phyloP scores from a whole-genome alignment of 2,113 vertebrate species.

The Seriola aureovittata region DNA sequence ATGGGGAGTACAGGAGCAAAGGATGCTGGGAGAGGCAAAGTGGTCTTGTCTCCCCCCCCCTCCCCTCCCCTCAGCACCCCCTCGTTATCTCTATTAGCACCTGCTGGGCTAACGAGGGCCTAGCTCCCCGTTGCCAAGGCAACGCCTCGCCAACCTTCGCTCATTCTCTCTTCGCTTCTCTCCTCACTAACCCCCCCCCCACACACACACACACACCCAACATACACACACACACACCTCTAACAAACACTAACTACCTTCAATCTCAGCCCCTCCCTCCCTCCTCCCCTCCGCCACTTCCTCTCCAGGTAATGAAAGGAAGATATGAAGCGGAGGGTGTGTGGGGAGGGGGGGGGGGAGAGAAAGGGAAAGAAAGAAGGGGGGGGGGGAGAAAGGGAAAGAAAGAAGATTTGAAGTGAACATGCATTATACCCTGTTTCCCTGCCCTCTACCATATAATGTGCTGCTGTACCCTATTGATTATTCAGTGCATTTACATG shows the following conservation, averaged over 20 bases:
- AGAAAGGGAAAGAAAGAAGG: too few species aligned
- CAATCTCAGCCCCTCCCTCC: constrained; percentile 60
- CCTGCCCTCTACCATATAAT: constrained; percentile 60
- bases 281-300: constrained; percentile 32
- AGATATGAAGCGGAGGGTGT: constrained; percentile 62
- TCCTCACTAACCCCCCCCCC: constrained; percentile 18
- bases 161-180: constrained; percentile 58
- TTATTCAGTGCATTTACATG: constrained; percentile 63
- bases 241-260: constrained; percentile 72
- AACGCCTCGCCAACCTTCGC: constrained; percentile 80
- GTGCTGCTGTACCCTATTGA: constrained; percentile 54
- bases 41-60: constrained; percentile 33
- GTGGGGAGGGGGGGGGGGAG: not conserved
- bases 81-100: constrained; percentile 88
- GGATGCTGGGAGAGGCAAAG: constrained; percentile 72
- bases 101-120: constrained; percentile 86
- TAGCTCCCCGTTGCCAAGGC: constrained; percentile 79
- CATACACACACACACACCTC: constrained; percentile 63
- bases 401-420: constrained; percentile 69
- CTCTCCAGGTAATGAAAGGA: constrained; percentile 80
- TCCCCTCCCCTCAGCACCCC: constrained; percentile 56
- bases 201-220: not conserved
- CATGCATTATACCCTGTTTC: constrained; percentile 67
- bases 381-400: constrained; percentile 47
- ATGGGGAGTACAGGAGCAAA: constrained; percentile 45